Conservation (phyloP, 2,888 invertebrate genomes). For the Erebia aethiops region DNA sequence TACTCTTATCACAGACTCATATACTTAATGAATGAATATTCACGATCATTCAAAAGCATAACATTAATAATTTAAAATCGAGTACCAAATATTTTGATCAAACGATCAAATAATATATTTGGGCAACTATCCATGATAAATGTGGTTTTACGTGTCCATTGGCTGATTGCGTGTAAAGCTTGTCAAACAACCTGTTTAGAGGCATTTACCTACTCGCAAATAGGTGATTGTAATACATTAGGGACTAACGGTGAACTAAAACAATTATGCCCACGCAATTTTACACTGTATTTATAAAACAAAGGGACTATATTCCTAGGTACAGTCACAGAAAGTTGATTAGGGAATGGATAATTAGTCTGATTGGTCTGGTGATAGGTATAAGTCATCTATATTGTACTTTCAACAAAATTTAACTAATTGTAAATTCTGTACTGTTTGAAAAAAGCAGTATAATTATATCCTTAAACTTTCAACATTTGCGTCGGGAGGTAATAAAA, state of each 20-base stretch:
- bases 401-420: too few relatives aligned
- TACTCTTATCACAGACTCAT: too few relatives aligned
- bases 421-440: conserved; percentile 13
- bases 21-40: too few relatives aligned
- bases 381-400: neutral
- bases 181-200: conserved; percentile 4
- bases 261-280: neutral
- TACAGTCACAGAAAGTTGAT: neutral
- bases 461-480: too few relatives aligned
- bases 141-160: conserved; percentile 12
- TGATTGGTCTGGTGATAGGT: neutral
- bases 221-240: neutral
- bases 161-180: conserved; percentile 5
- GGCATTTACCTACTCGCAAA: neutral
- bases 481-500: too few relatives aligned
- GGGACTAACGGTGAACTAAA: neutral
- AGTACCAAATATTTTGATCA: too few relatives aligned
- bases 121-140: neutral
- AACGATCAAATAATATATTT: too few relatives aligned
- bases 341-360: neutral
- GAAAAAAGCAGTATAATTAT: too few relatives aligned
- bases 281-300: neutral
- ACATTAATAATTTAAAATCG: too few relatives aligned
- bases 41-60: too few relatives aligned
- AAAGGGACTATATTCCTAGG: neutral